phyloP scores from a whole-genome alignment of 2,888 invertebrate species.

The Oxycera nigricornis region DNA sequence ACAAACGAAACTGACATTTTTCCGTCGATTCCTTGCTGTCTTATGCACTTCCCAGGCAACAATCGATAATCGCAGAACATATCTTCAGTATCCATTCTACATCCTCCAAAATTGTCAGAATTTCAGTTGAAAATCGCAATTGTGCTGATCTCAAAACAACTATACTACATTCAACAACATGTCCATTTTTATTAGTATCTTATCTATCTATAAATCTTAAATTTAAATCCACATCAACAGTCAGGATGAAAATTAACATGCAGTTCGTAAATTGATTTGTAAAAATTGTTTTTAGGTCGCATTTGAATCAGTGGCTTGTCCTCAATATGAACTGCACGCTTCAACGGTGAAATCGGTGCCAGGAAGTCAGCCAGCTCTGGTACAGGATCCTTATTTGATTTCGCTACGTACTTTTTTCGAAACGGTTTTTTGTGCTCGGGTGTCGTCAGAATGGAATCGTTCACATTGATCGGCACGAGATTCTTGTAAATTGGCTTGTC shows the following conservation, averaged over 20 bases:
- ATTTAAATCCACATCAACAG: slow-evolving; percentile 14
- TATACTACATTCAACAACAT: too few relatives aligned
- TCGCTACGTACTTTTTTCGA: slow-evolving; percentile 45
- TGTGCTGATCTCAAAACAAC: too few relatives aligned
- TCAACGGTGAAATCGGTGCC: slow-evolving; percentile 50
- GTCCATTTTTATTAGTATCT: too few relatives aligned
- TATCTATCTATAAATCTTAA: not conserved
- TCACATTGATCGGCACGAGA: slow-evolving; percentile 55
- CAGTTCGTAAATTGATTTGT: slow-evolving; percentile 35
- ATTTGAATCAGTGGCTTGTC: slow-evolving; percentile 2
- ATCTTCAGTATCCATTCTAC: too few relatives aligned
- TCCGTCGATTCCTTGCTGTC: too few relatives aligned
- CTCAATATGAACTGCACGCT: slow-evolving; percentile 46
- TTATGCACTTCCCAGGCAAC: too few relatives aligned
- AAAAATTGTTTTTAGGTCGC: slow-evolving; percentile 30
- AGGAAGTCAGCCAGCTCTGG: slow-evolving; percentile 54
- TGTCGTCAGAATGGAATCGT: slow-evolving; percentile 51
- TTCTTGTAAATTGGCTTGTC: slow-evolving; percentile 52
- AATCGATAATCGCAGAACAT: too few relatives aligned
- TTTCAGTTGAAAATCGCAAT: too few relatives aligned
- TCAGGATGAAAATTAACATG: slow-evolving; percentile 38
- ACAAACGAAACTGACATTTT: too few relatives aligned
- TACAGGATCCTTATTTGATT: slow-evolving; percentile 45
- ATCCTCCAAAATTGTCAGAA: too few relatives aligned
- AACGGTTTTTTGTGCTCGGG: slow-evolving; percentile 45